These are phyloP conservation scores for Heteropelma amictum DNA, from an alignment of 2,888 invertebrate species.

Conservation along the genomic window DNA sequence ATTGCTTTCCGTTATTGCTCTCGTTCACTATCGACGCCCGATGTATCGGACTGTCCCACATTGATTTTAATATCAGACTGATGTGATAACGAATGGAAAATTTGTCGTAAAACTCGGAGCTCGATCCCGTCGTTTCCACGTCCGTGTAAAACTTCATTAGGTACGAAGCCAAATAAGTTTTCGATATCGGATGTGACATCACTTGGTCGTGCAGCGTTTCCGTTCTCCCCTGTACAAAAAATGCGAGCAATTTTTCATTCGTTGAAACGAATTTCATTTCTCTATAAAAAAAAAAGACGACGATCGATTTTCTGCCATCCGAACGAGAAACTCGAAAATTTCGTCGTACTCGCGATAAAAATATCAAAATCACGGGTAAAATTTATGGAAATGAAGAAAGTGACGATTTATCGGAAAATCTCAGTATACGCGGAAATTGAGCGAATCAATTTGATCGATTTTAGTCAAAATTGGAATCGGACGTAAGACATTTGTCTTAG, in stretches of 20 bases:
- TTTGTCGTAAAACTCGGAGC: conserved; percentile 99
- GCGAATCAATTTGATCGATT: no score
- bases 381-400: no score
- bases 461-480: no score
- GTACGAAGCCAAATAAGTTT: conserved; percentile 89
- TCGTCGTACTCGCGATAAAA: no score
- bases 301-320: no score
- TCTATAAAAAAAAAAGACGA: not conserved
- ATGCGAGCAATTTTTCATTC: no score
- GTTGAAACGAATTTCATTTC: not conserved
- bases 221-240: conserved; percentile 67
- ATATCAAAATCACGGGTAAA: no score
- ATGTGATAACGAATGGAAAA: conserved; percentile 99
- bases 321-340: no score
- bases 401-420: no score
- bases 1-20: conserved; percentile 93
- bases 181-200: conserved; percentile 92
- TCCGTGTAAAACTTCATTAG: conserved; percentile 99
- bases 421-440: no score
- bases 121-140: conserved; percentile 97
- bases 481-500: no score
- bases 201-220: conserved; percentile 85
- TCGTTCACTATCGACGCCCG: conserved; percentile 92
- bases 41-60: conserved; percentile 96
- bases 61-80: conserved; percentile 95